Conservation (phyloP, 2,113 vertebrate species). For the Grammatotria lemairii region DNA sequence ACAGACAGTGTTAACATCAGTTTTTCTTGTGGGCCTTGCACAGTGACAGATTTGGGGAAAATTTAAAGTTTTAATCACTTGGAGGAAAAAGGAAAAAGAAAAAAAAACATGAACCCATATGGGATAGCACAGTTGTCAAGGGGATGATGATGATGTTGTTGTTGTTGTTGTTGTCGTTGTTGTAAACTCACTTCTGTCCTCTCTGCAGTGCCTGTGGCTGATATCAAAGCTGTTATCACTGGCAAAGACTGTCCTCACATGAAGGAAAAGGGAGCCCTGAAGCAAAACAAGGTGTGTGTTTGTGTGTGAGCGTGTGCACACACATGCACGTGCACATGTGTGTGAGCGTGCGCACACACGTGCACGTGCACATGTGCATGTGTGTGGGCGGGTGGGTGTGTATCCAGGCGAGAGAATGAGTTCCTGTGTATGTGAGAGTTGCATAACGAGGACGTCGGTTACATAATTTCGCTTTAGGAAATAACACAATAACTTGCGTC, state of each 20-base stretch:
- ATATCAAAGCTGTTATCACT: conserved; percentile 98
- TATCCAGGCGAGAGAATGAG: not conserved
- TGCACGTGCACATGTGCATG: not conserved
- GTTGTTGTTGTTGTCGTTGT: not conserved
- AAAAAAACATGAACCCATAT: not conserved
- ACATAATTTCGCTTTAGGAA: conserved; percentile 48
- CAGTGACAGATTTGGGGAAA: not conserved
- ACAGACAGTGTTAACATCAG: not conserved
- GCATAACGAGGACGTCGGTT: conserved; percentile 32
- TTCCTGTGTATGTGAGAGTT: conserved; percentile 14
- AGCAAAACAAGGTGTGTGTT: conserved; percentile 88
- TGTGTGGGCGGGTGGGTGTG: not conserved
- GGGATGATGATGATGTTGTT: not conserved
- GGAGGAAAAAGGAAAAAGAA: not conserved
- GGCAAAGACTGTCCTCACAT: conserved; percentile 99
- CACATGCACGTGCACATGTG: not conserved
- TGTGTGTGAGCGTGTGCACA: not conserved
- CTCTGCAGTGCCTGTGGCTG: conserved; percentile 91
- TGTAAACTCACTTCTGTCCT: conserved; percentile 12
- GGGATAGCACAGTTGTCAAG: conserved; percentile 2
- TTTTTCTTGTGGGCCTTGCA: not conserved
- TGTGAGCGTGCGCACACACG: not conserved
- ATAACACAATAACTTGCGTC: conserved; percentile 20
- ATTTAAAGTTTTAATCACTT: conserved; percentile 13
- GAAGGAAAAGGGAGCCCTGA: conserved; percentile 99